Percentiles rank a stretch among this genome's conserved stretches.
Evolutionary conservation across 2,888 invertebrate species (phyloP).

Genomic region (Cosmorhoe ocellata): DNA sequence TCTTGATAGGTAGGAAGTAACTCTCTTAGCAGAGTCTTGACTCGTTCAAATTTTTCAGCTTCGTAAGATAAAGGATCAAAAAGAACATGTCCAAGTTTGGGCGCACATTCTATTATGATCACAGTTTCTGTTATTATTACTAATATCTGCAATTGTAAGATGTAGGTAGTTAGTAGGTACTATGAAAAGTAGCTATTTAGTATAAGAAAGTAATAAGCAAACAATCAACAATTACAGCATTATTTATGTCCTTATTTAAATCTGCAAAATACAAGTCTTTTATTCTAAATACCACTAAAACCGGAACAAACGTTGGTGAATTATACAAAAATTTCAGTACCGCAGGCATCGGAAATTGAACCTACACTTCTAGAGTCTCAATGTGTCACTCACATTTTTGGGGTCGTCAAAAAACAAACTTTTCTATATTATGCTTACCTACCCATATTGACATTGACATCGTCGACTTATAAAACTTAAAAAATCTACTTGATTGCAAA

Average conservation of each 20-base stretch:
- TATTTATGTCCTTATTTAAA: too few species aligned
- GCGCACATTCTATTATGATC: conserved; percentile 38
- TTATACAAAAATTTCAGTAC: too few species aligned
- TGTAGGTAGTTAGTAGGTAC: too few species aligned
- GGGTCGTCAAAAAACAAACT: background rate
- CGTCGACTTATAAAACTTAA: conserved; percentile 5
- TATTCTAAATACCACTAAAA: too few species aligned
- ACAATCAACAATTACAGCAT: too few species aligned
- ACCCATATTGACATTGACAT: conserved; percentile 27
- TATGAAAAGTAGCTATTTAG: too few species aligned
- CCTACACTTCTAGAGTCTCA: too few species aligned
- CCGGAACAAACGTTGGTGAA: too few species aligned
- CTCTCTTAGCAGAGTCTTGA: conserved; percentile 8
- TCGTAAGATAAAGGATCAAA: conserved; percentile 46
- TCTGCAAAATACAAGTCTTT: too few species aligned
- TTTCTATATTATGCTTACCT: conserved; percentile 5
- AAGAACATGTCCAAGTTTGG: conserved; percentile 47
- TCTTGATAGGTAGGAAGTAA: background rate
- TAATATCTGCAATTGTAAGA: conserved; percentile 11
- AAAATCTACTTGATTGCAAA: conserved; percentile 11
- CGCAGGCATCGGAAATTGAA: too few species aligned
- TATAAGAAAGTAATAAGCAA: too few species aligned
- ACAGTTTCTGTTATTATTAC: background rate
- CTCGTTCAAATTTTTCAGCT: conserved; percentile 29
- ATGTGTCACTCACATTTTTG: too few species aligned